phyloP scores from a whole-genome alignment of 2,888 invertebrate species.

The Amphipoea lucens region DNA sequence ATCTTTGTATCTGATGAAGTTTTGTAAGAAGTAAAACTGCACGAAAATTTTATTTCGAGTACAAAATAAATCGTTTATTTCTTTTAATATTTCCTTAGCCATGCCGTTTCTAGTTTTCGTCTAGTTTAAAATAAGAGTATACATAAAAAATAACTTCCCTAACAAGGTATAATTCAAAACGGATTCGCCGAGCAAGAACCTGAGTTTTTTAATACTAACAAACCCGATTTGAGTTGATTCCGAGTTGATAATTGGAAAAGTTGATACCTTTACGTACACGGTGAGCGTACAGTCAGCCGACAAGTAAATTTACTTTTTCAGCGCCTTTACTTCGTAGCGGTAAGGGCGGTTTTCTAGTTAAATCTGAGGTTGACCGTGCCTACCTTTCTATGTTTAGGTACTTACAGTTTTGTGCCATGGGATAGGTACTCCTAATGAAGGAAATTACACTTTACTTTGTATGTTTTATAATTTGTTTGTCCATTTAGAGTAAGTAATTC shows the following conservation, averaged over 20 bases:
- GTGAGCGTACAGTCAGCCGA: slow-evolving; percentile 5
- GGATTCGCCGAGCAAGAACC: background rate
- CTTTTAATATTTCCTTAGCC: background rate
- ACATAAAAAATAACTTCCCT: background rate
- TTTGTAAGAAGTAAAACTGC: background rate
- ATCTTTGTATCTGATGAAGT: background rate
- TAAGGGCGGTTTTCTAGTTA: background rate
- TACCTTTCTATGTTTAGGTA: background rate
- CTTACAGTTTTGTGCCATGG: slow-evolving; percentile 8
- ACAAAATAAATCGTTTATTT: background rate
- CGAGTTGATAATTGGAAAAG: slow-evolving; percentile 51
- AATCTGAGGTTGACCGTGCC: background rate
- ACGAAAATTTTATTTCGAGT: background rate
- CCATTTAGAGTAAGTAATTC: background rate
- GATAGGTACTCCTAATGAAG: slow-evolving; percentile 4
- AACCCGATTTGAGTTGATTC: slow-evolving; percentile 42
- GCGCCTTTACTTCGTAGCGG: background rate
- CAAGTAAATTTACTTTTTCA: background rate
- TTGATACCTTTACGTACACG: slow-evolving; percentile 40
- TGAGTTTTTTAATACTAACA: slow-evolving; percentile 47
- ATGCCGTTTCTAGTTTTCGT: background rate
- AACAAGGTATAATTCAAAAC: slow-evolving; percentile 28
- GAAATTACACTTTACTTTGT: background rate
- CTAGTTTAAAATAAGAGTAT: background rate
- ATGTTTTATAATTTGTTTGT: background rate